Evolutionary conservation across 2,888 invertebrate genomes (phyloP).

Genomic region (Polylopha cassiicola): DNA sequence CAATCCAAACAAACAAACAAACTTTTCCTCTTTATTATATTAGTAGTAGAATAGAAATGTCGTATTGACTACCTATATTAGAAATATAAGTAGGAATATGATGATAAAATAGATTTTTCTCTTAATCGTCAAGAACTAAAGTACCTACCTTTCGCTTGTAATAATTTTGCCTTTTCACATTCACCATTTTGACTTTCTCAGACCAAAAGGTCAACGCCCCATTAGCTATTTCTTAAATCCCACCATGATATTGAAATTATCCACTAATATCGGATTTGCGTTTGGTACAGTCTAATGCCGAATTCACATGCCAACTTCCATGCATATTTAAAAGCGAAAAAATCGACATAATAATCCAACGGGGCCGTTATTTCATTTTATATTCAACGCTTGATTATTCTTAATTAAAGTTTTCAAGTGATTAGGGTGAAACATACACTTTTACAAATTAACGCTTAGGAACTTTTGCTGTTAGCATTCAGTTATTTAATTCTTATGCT

Average conservation of each 20-base stretch:
- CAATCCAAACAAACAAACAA: too few species aligned
- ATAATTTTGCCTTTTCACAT: too few species aligned
- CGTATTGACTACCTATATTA: too few species aligned
- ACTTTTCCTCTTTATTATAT: too few species aligned
- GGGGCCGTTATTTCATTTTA: constrained; percentile 45
- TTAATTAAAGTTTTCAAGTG: constrained; percentile 59
- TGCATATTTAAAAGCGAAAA: constrained; percentile 44
- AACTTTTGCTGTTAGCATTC: background rate
- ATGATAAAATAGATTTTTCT: too few species aligned
- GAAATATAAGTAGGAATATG: too few species aligned
- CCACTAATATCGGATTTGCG: constrained; percentile 62
- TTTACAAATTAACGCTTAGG: constrained; percentile 27
- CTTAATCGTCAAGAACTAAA: too few species aligned
- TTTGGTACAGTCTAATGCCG: constrained; percentile 48
- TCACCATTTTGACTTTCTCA: too few species aligned
- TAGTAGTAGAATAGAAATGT: too few species aligned
- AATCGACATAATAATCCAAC: constrained; percentile 45
- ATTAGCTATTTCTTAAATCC: too few species aligned
- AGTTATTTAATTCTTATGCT: constrained; percentile 29
- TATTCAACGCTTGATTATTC: constrained; percentile 58
- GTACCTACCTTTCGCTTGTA: too few species aligned
- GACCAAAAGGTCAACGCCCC: too few species aligned
- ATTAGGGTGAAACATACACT: constrained; percentile 50
- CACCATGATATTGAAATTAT: constrained; percentile 41
- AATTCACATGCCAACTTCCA: constrained; percentile 50